Evolutionary conservation across 1,140 invertebrate species (phyloP), one percentile per base, ranked within the genome.

Genomic region (Drosophila sturtevanti): DNA sequence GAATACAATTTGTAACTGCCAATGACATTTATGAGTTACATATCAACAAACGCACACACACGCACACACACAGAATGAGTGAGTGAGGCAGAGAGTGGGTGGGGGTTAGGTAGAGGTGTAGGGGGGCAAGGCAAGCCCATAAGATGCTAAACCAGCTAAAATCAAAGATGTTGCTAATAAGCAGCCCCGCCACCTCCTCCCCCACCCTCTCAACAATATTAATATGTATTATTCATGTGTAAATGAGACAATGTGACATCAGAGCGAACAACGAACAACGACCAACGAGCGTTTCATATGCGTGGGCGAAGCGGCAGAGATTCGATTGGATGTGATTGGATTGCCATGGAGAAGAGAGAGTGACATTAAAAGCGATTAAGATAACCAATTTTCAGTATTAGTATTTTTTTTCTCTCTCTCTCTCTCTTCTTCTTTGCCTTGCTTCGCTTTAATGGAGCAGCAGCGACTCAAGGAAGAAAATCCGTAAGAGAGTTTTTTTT

Each of bases 331-430:
- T 31, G 27, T 31, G 27, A 21, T 48, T 48, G 7, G 41, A 60
- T 58, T 60, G n/a, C n/a, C 56, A 37, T n/a, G 54, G 54, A 56
- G 2, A 24, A 2, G 63, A 18, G 34, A 12, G 27, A 68, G 58
- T 27, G 66, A 56, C 64, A 75, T 77, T 66, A 66, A 69, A 74
- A 75, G 64, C 80, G 80, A 82, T 84, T 82, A 84, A 82, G 80
- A 82, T 82, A 84, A 82, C 72, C 72, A 82, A 84, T 82, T 84
- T 77, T 65, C 56, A 65, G 70, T 72, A 73, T 73, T 76, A 31
- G 27, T 31, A 6, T 31, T 31, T 31, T 31, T 31, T 31, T 31
- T 6, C 6, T 31, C n/a, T n/a, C n/a, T n/a, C n/a, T n/a, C n/a
- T n/a, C n/a, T n/a, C n/a, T 31, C 6, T 31, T 31, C 27, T 31